These are phyloP conservation scores for Hippocampus kuda DNA, from an alignment of 2,797 vertebrate species.

Conservation along the genomic window DNA sequence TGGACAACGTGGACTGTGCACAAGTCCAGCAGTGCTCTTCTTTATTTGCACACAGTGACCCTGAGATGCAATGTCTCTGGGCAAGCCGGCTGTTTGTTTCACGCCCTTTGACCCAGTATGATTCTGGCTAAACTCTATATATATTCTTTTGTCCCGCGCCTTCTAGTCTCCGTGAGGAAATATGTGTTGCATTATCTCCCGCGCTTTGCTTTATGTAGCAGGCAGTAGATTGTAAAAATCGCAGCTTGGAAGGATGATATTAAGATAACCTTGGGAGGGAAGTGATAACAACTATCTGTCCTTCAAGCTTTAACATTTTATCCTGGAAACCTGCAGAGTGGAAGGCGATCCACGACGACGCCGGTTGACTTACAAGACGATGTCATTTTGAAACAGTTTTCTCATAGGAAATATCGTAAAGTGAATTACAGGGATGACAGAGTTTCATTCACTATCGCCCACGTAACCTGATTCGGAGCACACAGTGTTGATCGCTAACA, in stretches of 20 bases:
- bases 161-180: not conserved
- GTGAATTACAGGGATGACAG: not conserved
- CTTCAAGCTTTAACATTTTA: slow-evolving; percentile 33
- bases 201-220: slow-evolving; percentile 24
- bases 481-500: not conserved
- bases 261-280: slow-evolving; percentile 65
- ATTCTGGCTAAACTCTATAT: slow-evolving; percentile 27
- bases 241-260: slow-evolving; percentile 38
- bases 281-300: slow-evolving; percentile 49
- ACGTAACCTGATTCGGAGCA: not conserved
- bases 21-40: slow-evolving; percentile 49
- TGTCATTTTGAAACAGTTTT: not conserved
- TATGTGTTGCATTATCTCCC: slow-evolving; percentile 8
- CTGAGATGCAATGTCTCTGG: slow-evolving; percentile 49
- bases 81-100: slow-evolving; percentile 37
- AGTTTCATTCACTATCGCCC: not conserved
- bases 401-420: not conserved
- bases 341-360: not conserved
- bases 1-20: slow-evolving; percentile 48
- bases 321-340: not conserved
- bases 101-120: slow-evolving; percentile 32
- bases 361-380: not conserved
- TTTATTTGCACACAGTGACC: slow-evolving; percentile 55
- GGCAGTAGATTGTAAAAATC: slow-evolving; percentile 43
- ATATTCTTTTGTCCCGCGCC: slow-evolving; percentile 6